Evolutionary conservation across 2,797 vertebrate genomes (phyloP), one percentile per base, ranked within the genome.

Genomic region (Chaetophractus vellerosus): DNA sequence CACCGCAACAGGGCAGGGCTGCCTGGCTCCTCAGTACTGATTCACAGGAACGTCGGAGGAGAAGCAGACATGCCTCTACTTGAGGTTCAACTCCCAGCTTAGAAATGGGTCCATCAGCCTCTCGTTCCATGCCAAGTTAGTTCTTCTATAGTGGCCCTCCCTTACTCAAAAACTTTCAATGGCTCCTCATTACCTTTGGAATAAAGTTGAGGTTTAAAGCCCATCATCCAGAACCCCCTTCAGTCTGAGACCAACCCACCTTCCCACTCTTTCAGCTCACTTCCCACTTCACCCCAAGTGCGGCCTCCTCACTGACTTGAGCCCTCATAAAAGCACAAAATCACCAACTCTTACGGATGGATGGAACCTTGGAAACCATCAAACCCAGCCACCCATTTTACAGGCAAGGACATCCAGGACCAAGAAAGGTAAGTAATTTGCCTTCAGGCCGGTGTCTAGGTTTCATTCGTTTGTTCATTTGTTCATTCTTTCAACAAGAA

Each of bases 321-420:
- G 64, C 12, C 57, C 72, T 87, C 88, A 68, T 7, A 38, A 72
- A 76, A 81, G 78, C 50, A 26, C 87, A 86, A 76, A 89, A 38
- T 5, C 36, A 14, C 19, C 18, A 33, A 86, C 36, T 19, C 24
- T 24, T 52, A 72, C 33, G 1, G 28, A 52, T 2, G 28, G 38
- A 61, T 59, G 64, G 69, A 45, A 23, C 26, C 45, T 71, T 31
- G 15, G 48, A 55, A 64, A 86, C 28, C 87, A 92, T 57, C 68
- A 74, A 78, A 31, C 33, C 26, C n/a, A 33, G 66, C 10, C 23
- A 15, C 59, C 26, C n/a, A 9, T 28, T 9, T 78, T 45, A 36
- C 1, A 75, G 71, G 72, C 36, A 68, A 78, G n/a, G 59, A 45
- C 31, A 33, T 15, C 36, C 1, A 7, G 84, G 86, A 33, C 28